Percentiles rank a stretch among this genome's conserved stretches.
Evolutionary conservation across 1,140 invertebrate species (phyloP).

Genomic region (Aphaenogaster ashmeadi): DNA sequence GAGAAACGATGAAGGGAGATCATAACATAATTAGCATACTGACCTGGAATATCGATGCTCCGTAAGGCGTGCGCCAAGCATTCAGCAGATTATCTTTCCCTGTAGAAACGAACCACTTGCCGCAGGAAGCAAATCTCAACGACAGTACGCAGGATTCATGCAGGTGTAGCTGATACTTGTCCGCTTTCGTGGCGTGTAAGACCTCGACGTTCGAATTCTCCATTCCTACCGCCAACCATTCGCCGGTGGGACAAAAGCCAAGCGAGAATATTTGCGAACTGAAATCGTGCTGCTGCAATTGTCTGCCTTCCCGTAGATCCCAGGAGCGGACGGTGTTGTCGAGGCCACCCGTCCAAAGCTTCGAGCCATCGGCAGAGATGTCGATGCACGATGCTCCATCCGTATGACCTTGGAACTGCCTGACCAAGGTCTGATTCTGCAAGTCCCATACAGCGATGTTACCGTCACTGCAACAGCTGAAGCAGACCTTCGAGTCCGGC

Average conservation of each 20-base stretch:
- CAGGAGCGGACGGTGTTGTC: slow-evolving; percentile 98
- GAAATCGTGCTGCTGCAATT: slow-evolving; percentile 96
- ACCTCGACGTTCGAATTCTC: slow-evolving; percentile 99
- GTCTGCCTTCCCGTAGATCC: slow-evolving; percentile 96
- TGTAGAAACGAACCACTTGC: slow-evolving; percentile 99
- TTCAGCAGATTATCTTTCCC: slow-evolving; percentile 99
- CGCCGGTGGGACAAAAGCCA: slow-evolving; percentile 98
- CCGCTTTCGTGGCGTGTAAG: slow-evolving; percentile 97
- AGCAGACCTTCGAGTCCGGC: slow-evolving; percentile 97
- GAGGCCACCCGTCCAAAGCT: slow-evolving; percentile 98
- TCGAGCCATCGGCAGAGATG: slow-evolving; percentile 97
- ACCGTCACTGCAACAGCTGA: slow-evolving; percentile 98
- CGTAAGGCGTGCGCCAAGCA: slow-evolving; percentile 99
- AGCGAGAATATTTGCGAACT: slow-evolving; percentile 97
- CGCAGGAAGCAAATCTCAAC: slow-evolving; percentile 97
- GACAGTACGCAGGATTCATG: slow-evolving; percentile 99
- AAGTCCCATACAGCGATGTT: slow-evolving; percentile 99
- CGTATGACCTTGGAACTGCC: slow-evolving; percentile 97
- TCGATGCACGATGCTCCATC: slow-evolving; percentile 99
- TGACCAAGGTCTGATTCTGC: slow-evolving; percentile 96
- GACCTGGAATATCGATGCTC: slow-evolving; percentile 99
- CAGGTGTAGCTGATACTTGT: slow-evolving; percentile 98
- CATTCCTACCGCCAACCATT: slow-evolving; percentile 99
- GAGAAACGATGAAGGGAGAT: not conserved
- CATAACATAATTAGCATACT: not conserved